Evolutionary conservation across 2,888 invertebrate genomes (phyloP), one percentile per base, ranked within the genome.

Genomic region (Cinara cedri): DNA sequence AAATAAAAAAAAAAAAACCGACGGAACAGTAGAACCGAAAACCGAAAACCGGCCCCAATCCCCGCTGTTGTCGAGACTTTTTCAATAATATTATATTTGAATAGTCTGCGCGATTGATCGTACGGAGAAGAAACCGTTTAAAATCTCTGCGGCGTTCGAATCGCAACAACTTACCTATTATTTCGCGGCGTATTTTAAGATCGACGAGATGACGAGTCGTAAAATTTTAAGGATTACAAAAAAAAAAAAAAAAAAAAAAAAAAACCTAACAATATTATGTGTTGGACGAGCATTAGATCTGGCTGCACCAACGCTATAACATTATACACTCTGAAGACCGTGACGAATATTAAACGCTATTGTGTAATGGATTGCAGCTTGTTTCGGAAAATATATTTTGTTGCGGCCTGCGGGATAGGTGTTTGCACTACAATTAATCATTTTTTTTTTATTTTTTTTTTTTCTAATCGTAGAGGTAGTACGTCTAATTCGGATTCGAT

Each of bases 371-470:
- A 21, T 1, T 19, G 21, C 34, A 19, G 62, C 19, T 62, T 49
- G 60, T 72, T 72, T 49, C 19, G 51, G 34, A 63, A 63, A 63
- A 63, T 42, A 63, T n/a, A n/a, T 63, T 74, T 74, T 63, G 62
- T 63, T 62, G 14, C 19, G 51, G 26, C 34, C 34, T 34, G 1
- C 44, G 19, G 34, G n/a, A 63, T 63, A 72, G 74, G 74, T 74
- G 63, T 74, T 63, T 54, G 74, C 63, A 54, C 21, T 74, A 13
- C 4, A 34, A 49, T 63, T 74, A 54, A 74, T 63, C 63, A 63
- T 74, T 72, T 74, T 74, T 63, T 34, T 34, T 34, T 34, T 34
- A 34, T 34, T 74, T 72, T 74, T 74, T 74, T 74, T 34, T 74
- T 72, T 74, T 74, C 63, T 74, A 74, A 74, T 76, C 66, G 55